phyloP scores from a whole-genome alignment of 2,888 invertebrate species.

The Yponomeuta sedellus region DNA sequence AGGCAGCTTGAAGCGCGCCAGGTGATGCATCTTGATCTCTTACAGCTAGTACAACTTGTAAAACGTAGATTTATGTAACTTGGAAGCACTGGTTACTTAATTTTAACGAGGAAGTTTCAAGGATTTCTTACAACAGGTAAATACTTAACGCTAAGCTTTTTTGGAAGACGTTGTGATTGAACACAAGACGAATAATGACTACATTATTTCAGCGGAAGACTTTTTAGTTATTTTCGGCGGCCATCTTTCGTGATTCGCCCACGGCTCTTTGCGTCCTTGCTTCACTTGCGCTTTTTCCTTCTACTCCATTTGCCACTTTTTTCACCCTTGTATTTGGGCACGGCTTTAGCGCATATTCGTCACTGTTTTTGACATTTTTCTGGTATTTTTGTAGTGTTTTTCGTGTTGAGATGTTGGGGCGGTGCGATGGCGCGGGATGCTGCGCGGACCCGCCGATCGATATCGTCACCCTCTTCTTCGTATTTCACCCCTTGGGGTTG shows the following conservation, averaged over 20 bases:
- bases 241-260: slow-evolving; percentile 39
- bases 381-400: slow-evolving; percentile 33
- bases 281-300: not conserved
- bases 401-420: slow-evolving; percentile 36
- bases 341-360: not conserved
- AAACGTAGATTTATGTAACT: slow-evolving; percentile 3
- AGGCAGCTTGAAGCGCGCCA: slow-evolving; percentile 80
- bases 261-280: not conserved
- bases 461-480: slow-evolving; percentile 27
- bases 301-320: not conserved
- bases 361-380: slow-evolving; percentile 46
- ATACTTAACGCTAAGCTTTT: slow-evolving; percentile 17
- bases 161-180: slow-evolving; percentile 70
- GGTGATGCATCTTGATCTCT: slow-evolving; percentile 48
- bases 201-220: slow-evolving; percentile 35
- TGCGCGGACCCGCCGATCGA: slow-evolving; percentile 62
- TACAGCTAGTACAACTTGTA: slow-evolving; percentile 16
- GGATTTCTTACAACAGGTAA: slow-evolving; percentile 5
- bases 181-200: slow-evolving; percentile 31
- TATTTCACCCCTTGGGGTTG: not conserved
- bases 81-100: slow-evolving; percentile 8
- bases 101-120: slow-evolving; percentile 6
- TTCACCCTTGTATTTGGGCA: not conserved
- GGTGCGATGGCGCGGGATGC: slow-evolving; percentile 37
- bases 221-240: slow-evolving; percentile 33